Evolutionary conservation across 2,113 vertebrate genomes (phyloP).

Genomic region (Psophia crepitans): DNA sequence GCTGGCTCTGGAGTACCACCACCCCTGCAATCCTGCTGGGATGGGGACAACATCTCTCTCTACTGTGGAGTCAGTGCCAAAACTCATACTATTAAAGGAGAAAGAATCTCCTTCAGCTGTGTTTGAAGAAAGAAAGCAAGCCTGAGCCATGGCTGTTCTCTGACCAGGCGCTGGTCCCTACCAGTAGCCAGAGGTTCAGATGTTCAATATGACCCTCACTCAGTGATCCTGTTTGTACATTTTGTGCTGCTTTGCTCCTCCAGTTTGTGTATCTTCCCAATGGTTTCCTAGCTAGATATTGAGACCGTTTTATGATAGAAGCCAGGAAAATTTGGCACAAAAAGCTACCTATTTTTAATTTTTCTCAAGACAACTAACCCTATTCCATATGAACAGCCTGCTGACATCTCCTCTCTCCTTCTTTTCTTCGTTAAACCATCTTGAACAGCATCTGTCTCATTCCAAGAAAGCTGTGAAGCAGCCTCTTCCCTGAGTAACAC

Average conservation of each 20-base stretch:
- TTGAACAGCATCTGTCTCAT: constrained; percentile 33
- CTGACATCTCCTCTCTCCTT: background rate
- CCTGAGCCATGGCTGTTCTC: background rate
- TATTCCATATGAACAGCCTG: constrained; percentile 2
- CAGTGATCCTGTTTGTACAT: background rate
- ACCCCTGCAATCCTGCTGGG: background rate
- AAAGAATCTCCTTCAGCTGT: background rate
- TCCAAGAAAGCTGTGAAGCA: constrained; percentile 19
- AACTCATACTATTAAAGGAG: background rate
- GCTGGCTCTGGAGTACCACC: background rate
- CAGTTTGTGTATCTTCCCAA: background rate
- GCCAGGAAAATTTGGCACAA: background rate
- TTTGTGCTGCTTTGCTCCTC: background rate
- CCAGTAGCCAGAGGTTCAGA: background rate
- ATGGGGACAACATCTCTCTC: background rate
- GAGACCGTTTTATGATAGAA: background rate
- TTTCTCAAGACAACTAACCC: background rate
- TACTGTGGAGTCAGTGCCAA: rapidly evolving
- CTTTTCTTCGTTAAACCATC: constrained; percentile 9
- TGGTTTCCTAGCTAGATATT: background rate
- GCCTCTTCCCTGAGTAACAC: background rate
- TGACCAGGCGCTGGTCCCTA: background rate
- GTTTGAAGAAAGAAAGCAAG: background rate
- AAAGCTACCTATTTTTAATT: constrained; percentile 33
- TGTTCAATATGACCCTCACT: background rate